phyloP scores from a whole-genome alignment of 2,113 vertebrate species.

The Ivindomyrus marchei region DNA sequence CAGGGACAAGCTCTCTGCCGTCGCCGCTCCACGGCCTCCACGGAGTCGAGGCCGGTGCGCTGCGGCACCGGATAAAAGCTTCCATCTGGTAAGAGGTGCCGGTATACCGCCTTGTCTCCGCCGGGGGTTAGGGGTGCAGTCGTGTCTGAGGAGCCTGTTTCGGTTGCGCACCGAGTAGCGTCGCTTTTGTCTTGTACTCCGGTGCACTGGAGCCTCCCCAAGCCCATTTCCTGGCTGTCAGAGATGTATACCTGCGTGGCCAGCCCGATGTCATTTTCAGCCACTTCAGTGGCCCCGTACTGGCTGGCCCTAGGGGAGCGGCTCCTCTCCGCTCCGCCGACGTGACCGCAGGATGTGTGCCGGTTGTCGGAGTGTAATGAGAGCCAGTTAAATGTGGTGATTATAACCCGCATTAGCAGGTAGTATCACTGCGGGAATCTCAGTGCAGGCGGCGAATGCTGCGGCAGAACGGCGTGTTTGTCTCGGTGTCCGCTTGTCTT shows the following conservation, averaged over 20 bases:
- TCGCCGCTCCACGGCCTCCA: conserved; percentile 78
- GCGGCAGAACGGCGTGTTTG: not conserved
- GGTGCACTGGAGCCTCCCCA: not conserved
- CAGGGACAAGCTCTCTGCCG: conserved; percentile 59
- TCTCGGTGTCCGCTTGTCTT: not conserved
- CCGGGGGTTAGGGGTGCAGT: not conserved
- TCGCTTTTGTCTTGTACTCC: not conserved
- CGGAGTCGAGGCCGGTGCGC: conserved; percentile 73
- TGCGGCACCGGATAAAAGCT: conserved; percentile 88
- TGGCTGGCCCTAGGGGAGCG: too few relatives aligned
- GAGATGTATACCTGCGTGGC: not conserved
- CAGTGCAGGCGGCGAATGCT: not conserved
- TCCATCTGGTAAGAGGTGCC: conserved; percentile 78
- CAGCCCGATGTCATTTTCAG: not conserved
- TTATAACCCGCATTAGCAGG: not conserved
- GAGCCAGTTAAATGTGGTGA: not conserved
- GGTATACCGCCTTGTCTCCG: not conserved
- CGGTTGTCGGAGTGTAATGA: not conserved
- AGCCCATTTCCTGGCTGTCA: not conserved
- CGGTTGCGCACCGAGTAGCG: not conserved
- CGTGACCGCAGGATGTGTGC: not conserved
- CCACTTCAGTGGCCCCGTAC: not conserved
- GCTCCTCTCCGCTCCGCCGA: not conserved
- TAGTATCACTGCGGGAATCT: not conserved
- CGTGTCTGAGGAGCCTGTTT: not conserved